Conservation (phyloP, 1,140 invertebrate species). For the Cephus cinctus region DNA sequence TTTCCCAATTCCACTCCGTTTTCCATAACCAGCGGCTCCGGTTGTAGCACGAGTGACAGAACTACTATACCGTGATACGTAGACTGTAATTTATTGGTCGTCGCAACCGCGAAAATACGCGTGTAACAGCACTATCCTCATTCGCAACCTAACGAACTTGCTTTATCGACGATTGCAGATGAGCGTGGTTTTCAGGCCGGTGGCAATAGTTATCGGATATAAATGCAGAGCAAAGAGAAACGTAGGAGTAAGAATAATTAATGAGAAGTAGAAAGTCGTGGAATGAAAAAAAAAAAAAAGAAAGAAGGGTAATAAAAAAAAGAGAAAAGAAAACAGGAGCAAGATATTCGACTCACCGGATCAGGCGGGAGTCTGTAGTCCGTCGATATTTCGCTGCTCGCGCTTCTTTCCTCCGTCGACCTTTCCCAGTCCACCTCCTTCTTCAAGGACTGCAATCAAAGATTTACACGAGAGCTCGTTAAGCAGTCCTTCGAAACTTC, state of each 20-base stretch:
- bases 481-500: too few species aligned
- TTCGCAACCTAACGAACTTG: slow-evolving; percentile 38
- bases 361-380: slow-evolving; percentile 79
- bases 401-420: slow-evolving; percentile 71
- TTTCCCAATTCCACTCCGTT: not conserved
- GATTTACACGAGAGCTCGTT: too few species aligned
- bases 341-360: slow-evolving; percentile 68
- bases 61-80: slow-evolving; percentile 21
- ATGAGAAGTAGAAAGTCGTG: slow-evolving; percentile 12
- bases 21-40: too few species aligned
- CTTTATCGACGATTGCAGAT: slow-evolving; percentile 38
- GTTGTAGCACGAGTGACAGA: too few species aligned
- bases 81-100: too few species aligned
- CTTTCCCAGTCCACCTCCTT: slow-evolving; percentile 85
- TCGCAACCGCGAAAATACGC: not conserved
- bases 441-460: slow-evolving; percentile 79
- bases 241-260: not conserved
- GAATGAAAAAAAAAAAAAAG: slow-evolving; percentile 15
- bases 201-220: slow-evolving; percentile 30
- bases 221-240: slow-evolving; percentile 52
- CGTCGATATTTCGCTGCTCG: slow-evolving; percentile 69
- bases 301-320: slow-evolving; percentile 34
- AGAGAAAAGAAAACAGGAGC: slow-evolving; percentile 46
- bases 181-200: slow-evolving; percentile 23
- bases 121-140: slow-evolving; percentile 25